These are phyloP conservation scores for Trissolcus japonicus DNA, from an alignment of 2,888 invertebrate species.

Conservation along the genomic window DNA sequence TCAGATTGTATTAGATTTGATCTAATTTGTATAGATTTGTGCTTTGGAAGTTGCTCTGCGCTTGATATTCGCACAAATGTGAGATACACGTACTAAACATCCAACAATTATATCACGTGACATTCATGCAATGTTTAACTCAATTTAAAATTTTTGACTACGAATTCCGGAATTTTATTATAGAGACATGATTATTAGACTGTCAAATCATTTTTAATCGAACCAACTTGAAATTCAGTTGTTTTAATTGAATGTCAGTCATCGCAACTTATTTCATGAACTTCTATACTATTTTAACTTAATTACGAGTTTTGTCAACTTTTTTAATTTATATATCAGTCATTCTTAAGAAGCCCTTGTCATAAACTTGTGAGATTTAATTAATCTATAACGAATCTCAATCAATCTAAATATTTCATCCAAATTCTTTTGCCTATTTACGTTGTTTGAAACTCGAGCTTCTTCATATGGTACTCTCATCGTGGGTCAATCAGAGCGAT, in stretches of 20 bases:
- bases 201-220: too few relatives aligned
- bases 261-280: too few relatives aligned
- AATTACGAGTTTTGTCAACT: too few relatives aligned
- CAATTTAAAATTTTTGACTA: too few relatives aligned
- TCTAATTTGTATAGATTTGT: conserved; percentile 1
- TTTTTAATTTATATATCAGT: too few relatives aligned
- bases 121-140: too few relatives aligned
- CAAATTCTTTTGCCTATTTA: conserved; percentile 6
- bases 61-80: background rate
- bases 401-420: conserved; percentile 20
- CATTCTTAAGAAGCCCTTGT: too few relatives aligned
- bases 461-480: background rate
- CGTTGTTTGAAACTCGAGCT: conserved; percentile 1
- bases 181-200: too few relatives aligned
- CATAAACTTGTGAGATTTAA: background rate
- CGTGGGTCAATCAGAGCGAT: conserved; percentile 10
- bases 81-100: background rate
- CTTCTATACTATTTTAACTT: too few relatives aligned
- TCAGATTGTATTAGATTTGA: conserved; percentile 8
- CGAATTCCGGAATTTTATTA: too few relatives aligned
- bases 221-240: too few relatives aligned
- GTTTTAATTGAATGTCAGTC: too few relatives aligned
- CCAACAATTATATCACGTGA: background rate
- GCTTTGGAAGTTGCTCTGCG: background rate
- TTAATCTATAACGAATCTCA: conserved; percentile 15